Base-by-base conservation (phyloP, 2,888 invertebrate species). In the Pollenia labialis region DNA sequence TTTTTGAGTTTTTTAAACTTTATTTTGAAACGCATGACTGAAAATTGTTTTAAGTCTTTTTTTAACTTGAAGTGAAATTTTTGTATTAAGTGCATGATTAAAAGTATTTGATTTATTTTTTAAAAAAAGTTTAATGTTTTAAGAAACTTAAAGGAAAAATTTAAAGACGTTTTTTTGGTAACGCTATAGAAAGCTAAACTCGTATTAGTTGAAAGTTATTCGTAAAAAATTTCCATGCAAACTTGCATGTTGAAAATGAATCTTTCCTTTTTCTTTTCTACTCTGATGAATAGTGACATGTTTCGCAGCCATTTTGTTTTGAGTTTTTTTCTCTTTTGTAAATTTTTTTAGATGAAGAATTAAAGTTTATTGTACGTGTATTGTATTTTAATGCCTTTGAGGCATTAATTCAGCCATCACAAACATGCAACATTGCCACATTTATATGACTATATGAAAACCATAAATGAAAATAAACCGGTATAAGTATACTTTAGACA, bases 291-390 rank as follows among this genome's bases (percentile, higher is more conserved):
- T 60, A 52, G 42, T 85, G 77, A 68, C 76, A 75, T 83, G 74
- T 75, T 85, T 52, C 14, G 52, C 54, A 60, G 85, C 87, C 88
- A 88, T 88, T 84, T 88, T 88, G 72, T 74, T 68, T 76, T 75
- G 18, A 48, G 40, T 23, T 48, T 66, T 64, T 75, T 12, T 44
- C 44, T 48, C 12, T 69, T 75, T 56, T 76, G 7, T 50, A 50
- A 50, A 14, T 54, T 9, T 44, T 23, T 56, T 48, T 32, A 32
- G 32, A n/a, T 40, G 16, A 42, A 40, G 44, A 62, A 69, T 62
- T 12, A 52, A 42, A 85, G 74, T 46, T 68, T 74, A 54, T 54
- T 80, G 79, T 80, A 80, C 82, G 79, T 81, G 76, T 74, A 66
- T 77, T 68, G 76, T 64, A 66, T 82, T 60, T 56, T 77, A 75